Conservation (phyloP, 1,140 invertebrate genomes). For the Rhynchophorus ferrugineus region DNA sequence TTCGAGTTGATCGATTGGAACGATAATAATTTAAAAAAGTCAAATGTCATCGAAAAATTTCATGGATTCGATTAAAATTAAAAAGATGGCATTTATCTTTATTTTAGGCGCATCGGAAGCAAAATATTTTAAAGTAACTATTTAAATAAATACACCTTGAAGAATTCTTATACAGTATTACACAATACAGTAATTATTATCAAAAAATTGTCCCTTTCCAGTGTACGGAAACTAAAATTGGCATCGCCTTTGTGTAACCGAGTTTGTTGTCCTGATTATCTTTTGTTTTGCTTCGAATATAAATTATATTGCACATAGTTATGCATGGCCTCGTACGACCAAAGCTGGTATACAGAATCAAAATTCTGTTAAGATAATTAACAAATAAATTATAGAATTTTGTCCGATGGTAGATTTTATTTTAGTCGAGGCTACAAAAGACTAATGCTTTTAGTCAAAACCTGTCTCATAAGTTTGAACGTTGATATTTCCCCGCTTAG, state of each 20-base stretch:
- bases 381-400: background rate
- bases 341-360: no score
- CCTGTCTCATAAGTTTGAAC: slow-evolving; percentile 11
- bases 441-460: slow-evolving; percentile 10
- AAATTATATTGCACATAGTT: slow-evolving; percentile 14
- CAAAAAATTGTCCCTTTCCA: slow-evolving; percentile 13
- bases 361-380: no score
- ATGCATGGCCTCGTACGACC: no score
- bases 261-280: no score
- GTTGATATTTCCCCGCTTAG: slow-evolving; percentile 10
- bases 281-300: slow-evolving; percentile 7
- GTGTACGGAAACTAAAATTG: slow-evolving; percentile 7
- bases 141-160: slow-evolving; percentile 15
- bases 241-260: no score
- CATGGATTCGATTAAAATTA: slow-evolving; percentile 5
- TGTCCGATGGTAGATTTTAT: background rate
- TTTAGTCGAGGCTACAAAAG: slow-evolving; percentile 11
- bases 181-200: slow-evolving; percentile 10
- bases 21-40: background rate
- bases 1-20: no score
- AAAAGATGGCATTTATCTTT: slow-evolving; percentile 18
- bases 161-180: slow-evolving; percentile 20
- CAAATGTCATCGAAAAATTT: background rate
- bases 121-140: slow-evolving; percentile 14
- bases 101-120: slow-evolving; percentile 15